These are phyloP conservation scores for Steinernema scapterisci DNA, from an alignment of 2,888 invertebrate species.

Conservation along the genomic window DNA sequence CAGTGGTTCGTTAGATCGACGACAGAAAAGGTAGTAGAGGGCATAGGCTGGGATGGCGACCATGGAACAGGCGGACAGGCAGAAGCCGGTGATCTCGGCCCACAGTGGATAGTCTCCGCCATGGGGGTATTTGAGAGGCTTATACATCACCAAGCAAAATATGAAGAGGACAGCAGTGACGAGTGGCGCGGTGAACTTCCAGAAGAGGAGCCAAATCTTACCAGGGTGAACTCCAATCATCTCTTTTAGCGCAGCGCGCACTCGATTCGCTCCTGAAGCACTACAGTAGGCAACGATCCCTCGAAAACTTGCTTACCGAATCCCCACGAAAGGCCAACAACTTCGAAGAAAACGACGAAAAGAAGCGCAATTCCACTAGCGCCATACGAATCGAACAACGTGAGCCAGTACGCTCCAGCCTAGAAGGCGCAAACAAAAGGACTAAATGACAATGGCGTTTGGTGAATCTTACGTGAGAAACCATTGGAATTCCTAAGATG, in stretches of 20 bases:
- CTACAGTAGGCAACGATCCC: background rate
- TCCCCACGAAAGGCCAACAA: slow-evolving; percentile 86
- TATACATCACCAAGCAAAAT: slow-evolving; percentile 80
- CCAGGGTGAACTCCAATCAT: slow-evolving; percentile 83
- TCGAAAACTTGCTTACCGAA: slow-evolving; percentile 72
- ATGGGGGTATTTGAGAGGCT: slow-evolving; percentile 77
- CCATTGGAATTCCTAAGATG: slow-evolving; percentile 66
- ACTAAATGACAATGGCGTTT: background rate
- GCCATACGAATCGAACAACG: slow-evolving; percentile 83
- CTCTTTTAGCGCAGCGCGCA: slow-evolving; percentile 80
- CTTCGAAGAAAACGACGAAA: slow-evolving; percentile 88
- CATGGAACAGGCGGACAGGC: slow-evolving; percentile 82
- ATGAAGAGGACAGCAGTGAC: slow-evolving; percentile 83
- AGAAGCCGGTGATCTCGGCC: slow-evolving; percentile 82
- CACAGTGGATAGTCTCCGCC: slow-evolving; percentile 71
- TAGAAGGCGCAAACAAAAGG: slow-evolving; percentile 71
- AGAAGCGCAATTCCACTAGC: slow-evolving; percentile 81
- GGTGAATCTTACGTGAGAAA: slow-evolving; percentile 53
- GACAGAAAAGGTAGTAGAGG: slow-evolving; percentile 74
- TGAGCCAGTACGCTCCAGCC: slow-evolving; percentile 86
- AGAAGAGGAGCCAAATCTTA: slow-evolving; percentile 81
- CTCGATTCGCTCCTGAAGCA: slow-evolving; percentile 72
- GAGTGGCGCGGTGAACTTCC: slow-evolving; percentile 84
- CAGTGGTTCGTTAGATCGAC: background rate
- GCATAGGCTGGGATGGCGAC: slow-evolving; percentile 84